Conservation (phyloP, 2,888 invertebrate genomes). For the Cryptosula pallasiana region DNA sequence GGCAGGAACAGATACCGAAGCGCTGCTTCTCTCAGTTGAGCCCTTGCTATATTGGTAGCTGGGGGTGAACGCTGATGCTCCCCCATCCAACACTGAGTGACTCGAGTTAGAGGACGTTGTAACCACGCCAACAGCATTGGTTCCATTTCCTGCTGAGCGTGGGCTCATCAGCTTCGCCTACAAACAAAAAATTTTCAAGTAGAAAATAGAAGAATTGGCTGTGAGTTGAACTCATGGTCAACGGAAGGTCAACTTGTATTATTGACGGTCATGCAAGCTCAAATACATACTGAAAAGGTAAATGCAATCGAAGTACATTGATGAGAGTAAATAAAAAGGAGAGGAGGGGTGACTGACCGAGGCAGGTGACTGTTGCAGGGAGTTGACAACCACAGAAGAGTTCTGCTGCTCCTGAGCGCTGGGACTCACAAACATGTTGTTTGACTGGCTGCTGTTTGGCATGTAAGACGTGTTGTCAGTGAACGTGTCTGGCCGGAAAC, state of each 20-base stretch:
- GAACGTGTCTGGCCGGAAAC: background rate
- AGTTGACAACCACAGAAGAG: background rate
- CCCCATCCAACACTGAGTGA: background rate
- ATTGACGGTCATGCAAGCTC: too few relatives aligned
- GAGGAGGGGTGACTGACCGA: too few relatives aligned
- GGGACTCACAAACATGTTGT: background rate
- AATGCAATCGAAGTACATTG: too few relatives aligned
- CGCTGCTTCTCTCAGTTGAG: background rate
- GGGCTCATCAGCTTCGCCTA: background rate
- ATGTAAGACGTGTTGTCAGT: background rate
- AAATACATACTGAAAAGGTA: too few relatives aligned
- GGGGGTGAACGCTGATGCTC: constrained; percentile 11
- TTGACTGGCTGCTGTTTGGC: constrained; percentile 11
- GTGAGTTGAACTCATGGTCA: too few relatives aligned
- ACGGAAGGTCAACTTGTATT: too few relatives aligned
- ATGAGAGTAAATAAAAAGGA: too few relatives aligned
- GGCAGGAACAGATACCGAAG: too few relatives aligned
- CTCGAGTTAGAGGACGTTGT: background rate
- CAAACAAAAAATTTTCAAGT: too few relatives aligned
- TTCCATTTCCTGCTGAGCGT: background rate
- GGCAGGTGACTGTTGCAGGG: constrained; percentile 2
- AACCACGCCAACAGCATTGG: background rate
- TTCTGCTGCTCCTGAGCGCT: background rate
- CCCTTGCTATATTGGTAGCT: background rate
- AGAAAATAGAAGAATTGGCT: too few relatives aligned